These are phyloP conservation scores for Acronicta leporina DNA, from an alignment of 2,888 invertebrate species.

Conservation along the genomic window DNA sequence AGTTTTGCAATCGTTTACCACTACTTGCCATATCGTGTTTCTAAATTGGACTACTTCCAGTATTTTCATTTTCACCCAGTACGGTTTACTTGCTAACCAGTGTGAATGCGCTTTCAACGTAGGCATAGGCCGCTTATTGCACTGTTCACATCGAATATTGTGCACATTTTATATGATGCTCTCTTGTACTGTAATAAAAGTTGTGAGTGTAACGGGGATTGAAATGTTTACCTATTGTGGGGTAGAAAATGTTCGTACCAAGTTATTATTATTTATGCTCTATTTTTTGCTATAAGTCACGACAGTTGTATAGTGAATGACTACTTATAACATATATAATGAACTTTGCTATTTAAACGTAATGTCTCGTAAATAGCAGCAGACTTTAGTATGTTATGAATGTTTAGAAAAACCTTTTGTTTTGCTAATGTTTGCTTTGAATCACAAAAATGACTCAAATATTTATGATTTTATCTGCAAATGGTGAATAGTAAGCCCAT, in stretches of 20 bases:
- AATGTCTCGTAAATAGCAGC: too few species aligned
- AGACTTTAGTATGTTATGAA: too few species aligned
- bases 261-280: too few species aligned
- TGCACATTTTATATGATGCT: conserved; percentile 46
- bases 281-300: too few species aligned
- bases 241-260: conserved; percentile 27
- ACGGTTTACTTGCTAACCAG: conserved; percentile 1
- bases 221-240: conserved; percentile 29
- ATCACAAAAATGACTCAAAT: too few species aligned
- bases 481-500: too few species aligned
- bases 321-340: conserved; percentile 1
- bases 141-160: conserved; percentile 29
- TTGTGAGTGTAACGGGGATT: conserved; percentile 19
- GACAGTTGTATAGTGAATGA: conserved; percentile 26
- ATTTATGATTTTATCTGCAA: too few species aligned
- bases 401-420: too few species aligned
- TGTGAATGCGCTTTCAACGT: conserved; percentile 13
- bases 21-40: background rate
- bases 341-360: too few species aligned
- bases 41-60: background rate
- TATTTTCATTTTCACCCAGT: background rate
- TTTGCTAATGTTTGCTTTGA: too few species aligned
- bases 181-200: conserved; percentile 35
- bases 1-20: background rate
- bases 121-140: conserved; percentile 39